Evolutionary conservation across 2,888 invertebrate genomes (phyloP), one percentile per base, ranked within the genome.

Genomic region (Cyrtodaria siliqua): DNA sequence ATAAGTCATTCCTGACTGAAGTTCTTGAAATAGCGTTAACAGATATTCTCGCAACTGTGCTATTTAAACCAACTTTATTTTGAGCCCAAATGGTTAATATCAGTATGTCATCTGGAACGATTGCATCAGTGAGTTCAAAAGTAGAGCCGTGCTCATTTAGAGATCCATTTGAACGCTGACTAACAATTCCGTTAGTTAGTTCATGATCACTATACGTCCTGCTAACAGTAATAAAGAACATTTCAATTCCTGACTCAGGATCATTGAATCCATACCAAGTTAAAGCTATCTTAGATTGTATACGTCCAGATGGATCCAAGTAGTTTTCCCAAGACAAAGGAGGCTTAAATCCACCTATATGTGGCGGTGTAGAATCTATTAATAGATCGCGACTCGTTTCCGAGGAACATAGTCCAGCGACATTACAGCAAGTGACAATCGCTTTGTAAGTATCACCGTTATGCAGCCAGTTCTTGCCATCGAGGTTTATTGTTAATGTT

Each of bases 341-440:
- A 24, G 60, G 68, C 38, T 74, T 73, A 27, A 84, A 81, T 4
- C 81, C 80, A 16, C 84, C 85, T 1, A 75, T n/a, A 14, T 82
- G 78, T 9, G 87, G 87, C 3, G 87, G 83, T 9, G 82, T 68
- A 18, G 81, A 81, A 60, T 86, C 85, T n/a, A 85, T 74, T 27
- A 82, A 40, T 9, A 84, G 16, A 33, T 64, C 44, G 8, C 64
- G 29, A 40, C 76, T 82, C n/a, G 49, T 29, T 20, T 67, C 64
- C 4, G 73, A 62, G 16, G 69, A 56, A 61, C 87, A 87, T 12
- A 82, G 60, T 1, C 64, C 64, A 23, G 84, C 82, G 9, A 44
- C 56, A 38, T 84, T 84, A 56, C 84, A 84, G 12, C 78, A 67
- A 2, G 79, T 75, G 1, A 84, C 74, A 16, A 53, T 27, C 2